These are phyloP conservation scores for Parnassius glacialis DNA, from an alignment of 2,888 invertebrate species.

Conservation along the genomic window DNA sequence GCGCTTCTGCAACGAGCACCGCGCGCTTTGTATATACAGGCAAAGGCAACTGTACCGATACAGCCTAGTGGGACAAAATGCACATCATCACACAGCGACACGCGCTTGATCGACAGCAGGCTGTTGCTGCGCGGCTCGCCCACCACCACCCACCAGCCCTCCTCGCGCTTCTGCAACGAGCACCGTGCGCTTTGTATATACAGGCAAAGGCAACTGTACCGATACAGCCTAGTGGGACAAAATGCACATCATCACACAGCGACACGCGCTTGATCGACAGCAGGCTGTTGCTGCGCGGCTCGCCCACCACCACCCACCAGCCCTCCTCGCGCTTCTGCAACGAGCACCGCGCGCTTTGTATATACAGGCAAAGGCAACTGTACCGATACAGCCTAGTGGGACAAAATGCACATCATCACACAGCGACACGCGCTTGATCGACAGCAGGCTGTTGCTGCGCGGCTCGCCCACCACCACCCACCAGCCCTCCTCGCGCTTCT, in stretches of 20 bases:
- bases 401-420: too few relatives aligned
- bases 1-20: conserved; percentile 83
- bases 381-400: too few relatives aligned
- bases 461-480: conserved; percentile 99
- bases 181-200: conserved; percentile 27
- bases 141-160: conserved; percentile 99
- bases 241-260: conserved; percentile 55
- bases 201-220: too few relatives aligned
- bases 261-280: conserved; percentile 98
- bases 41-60: too few relatives aligned
- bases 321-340: conserved; percentile 93
- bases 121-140: conserved; percentile 97
- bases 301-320: conserved; percentile 99
- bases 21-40: conserved; percentile 27
- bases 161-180: conserved; percentile 88
- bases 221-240: too few relatives aligned
- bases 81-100: conserved; percentile 86
- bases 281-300: conserved; percentile 95
- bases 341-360: conserved; percentile 16
- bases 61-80: too few relatives aligned
- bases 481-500: conserved; percentile 96
- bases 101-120: conserved; percentile 96
- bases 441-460: conserved; percentile 94
- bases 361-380: conserved; percentile 17
- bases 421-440: conserved; percentile 97